phyloP scores from a whole-genome alignment of 2,113 vertebrate genomes.

The Anguilla rostrata region DNA sequence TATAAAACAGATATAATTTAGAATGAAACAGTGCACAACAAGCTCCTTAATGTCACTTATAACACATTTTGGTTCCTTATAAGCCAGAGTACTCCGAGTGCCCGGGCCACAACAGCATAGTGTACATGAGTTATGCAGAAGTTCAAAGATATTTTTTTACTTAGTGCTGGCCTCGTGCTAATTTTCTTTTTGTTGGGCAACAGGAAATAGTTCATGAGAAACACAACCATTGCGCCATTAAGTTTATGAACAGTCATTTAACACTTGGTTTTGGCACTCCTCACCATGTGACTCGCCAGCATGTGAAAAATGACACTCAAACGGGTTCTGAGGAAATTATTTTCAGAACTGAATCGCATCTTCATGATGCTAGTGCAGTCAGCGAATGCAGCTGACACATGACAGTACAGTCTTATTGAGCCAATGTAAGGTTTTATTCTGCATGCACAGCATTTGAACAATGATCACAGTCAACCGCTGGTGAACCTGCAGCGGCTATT shows the following conservation, averaged over 20 bases:
- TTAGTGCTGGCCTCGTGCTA: neutral
- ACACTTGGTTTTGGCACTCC: neutral
- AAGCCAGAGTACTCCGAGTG: neutral
- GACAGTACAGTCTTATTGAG: no score
- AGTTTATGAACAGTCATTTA: neutral
- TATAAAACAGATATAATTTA: neutral
- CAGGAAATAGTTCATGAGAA: neutral
- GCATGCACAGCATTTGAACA: no score
- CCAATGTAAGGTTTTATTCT: no score
- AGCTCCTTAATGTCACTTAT: neutral
- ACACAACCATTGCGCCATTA: neutral
- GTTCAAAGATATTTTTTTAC: neutral
- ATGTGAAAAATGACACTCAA: neutral
- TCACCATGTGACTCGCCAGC: neutral
- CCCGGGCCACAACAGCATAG: neutral
- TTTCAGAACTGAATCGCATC: no score
- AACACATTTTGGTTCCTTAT: neutral
- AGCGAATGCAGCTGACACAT: no score
- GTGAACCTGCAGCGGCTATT: neutral
- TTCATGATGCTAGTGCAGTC: no score
- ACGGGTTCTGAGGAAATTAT: no score
- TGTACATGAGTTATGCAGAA: neutral
- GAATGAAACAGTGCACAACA: neutral
- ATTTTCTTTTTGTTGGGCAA: neutral
- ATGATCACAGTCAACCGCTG: no score